A percentile compares a stretch with the other conserved stretches of the same genome.
These are phyloP conservation scores for Nothobranchius kuhntae DNA, from an alignment of 2,113 vertebrate species.

Conservation along the genomic window DNA sequence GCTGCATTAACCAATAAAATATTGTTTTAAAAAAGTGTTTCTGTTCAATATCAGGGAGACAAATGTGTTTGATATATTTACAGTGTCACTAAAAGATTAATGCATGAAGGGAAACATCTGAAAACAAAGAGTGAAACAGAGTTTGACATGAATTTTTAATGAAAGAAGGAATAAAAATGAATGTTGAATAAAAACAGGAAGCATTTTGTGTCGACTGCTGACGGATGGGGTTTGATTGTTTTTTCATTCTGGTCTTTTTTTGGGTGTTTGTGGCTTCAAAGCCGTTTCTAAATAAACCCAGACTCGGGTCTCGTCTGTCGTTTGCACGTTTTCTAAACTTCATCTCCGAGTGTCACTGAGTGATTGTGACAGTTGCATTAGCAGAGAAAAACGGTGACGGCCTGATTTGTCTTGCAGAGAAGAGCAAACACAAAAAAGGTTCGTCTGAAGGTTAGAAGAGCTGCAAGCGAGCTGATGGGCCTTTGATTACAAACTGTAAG, in stretches of 20 bases:
- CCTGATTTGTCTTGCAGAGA: conserved; percentile 11
- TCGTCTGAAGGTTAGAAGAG: conserved; percentile 10
- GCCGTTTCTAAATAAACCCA: conserved; percentile 10
- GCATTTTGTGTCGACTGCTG: conserved; percentile 14
- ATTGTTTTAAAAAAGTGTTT: too few species aligned
- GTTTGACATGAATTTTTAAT: conserved; percentile 33
- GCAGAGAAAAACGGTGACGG: conserved; percentile 25
- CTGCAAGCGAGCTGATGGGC: conserved; percentile 2
- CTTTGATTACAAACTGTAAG: conserved; percentile 22
- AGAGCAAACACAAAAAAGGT: conserved; percentile 40
- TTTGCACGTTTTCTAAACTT: conserved; percentile 21
- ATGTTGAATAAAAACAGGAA: neutral
- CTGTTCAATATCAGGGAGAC: too few species aligned
- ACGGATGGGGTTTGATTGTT: conserved; percentile 11
- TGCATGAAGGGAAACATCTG: neutral
- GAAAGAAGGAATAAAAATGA: neutral
- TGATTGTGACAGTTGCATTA: conserved; percentile 45
- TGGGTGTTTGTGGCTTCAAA: neutral
- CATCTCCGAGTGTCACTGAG: conserved; percentile 27
- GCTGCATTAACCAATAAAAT: too few species aligned
- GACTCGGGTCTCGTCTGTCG: conserved; percentile 3
- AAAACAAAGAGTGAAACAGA: conserved; percentile 18
- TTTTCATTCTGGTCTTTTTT: conserved; percentile 21
- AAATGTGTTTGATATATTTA: too few species aligned
- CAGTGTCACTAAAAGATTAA: neutral